Conservation (phyloP, 92 coral and sea anemone genomes). For the Epizoanthus illoricatus region DNA sequence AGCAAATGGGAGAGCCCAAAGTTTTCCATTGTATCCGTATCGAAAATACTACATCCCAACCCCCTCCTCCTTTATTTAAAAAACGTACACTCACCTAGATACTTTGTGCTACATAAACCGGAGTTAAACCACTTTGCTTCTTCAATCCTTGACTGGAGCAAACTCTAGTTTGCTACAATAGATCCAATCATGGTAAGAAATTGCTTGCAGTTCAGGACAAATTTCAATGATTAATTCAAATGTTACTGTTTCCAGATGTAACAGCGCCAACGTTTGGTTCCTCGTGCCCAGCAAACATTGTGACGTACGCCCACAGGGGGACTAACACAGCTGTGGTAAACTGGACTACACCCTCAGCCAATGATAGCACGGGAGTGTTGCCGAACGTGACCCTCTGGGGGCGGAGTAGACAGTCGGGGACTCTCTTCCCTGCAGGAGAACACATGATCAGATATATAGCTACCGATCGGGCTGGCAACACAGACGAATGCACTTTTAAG, state of each 20-base stretch:
- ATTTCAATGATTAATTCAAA: background rate
- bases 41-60: too few relatives aligned
- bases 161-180: too few relatives aligned
- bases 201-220: background rate
- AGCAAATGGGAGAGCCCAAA: too few relatives aligned
- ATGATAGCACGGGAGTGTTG: background rate
- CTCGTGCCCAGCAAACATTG: background rate
- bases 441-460: conserved; percentile 49
- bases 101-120: too few relatives aligned
- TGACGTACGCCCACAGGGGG: background rate
- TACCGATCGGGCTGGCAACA: conserved; percentile 42
- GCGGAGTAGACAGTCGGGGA: background rate
- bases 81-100: too few relatives aligned
- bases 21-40: too few relatives aligned
- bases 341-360: conserved; percentile 24
- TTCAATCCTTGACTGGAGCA: too few relatives aligned
- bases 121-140: too few relatives aligned
- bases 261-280: background rate
- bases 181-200: too few relatives aligned
- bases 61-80: too few relatives aligned
- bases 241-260: background rate
- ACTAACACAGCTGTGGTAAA: background rate
- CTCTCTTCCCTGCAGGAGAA: conserved; percentile 47
- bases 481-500: conserved; percentile 36
- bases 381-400: background rate